Base-by-base conservation (phyloP, 2,113 vertebrate species). In the Odontesthes bonariensis region DNA sequence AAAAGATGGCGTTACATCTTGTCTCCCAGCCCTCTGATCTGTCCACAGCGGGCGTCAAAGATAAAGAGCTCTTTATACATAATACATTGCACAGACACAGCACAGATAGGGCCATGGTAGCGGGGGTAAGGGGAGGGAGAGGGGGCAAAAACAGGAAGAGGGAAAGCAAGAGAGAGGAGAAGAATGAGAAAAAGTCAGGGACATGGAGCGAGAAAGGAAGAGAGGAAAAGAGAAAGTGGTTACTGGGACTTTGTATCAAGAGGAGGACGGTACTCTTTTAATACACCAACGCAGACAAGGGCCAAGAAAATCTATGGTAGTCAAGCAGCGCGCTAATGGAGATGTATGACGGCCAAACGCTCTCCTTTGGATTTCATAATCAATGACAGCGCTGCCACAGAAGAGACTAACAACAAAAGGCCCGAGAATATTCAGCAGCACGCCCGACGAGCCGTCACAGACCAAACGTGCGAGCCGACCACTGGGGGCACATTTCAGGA, bases 291-390 rank as follows among this genome's bases (percentile, higher is more conserved):
- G 94, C 95, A 97, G 94, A 91, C 95, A 94, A 96, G 95, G 95
- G 96, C 96, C 95, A 95, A 95, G 95, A 97, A 99, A 98, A 98
- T 98, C 97, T 96, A 98, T 98, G 96, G 94, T 95, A 97, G 96
- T 98, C 97, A 98, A 96, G 95, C 94, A 93, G 95, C 84, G 92
- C 95, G 93, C 95, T 99, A 99, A 98, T 99, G 96, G 97, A 99
- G 97, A 99, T 97, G 95, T 98, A 99, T 98, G 96, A 97, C 95
- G 95, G 95, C 96, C 97, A 96, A 97, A 95, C 93, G 95, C 95
- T 98, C 96, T 97, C 95, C 94, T 95, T 96, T 96, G 96, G 96
- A 96, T 98, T 96, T 98, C 95, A 97, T 97, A 98, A 98, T 98
- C 97, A 97, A 99, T 98, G 96, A 95, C 93, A 94, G 95, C 94